Base-by-base conservation (phyloP, 2,888 invertebrate genomes). In the Oscheius sp. region DNA sequence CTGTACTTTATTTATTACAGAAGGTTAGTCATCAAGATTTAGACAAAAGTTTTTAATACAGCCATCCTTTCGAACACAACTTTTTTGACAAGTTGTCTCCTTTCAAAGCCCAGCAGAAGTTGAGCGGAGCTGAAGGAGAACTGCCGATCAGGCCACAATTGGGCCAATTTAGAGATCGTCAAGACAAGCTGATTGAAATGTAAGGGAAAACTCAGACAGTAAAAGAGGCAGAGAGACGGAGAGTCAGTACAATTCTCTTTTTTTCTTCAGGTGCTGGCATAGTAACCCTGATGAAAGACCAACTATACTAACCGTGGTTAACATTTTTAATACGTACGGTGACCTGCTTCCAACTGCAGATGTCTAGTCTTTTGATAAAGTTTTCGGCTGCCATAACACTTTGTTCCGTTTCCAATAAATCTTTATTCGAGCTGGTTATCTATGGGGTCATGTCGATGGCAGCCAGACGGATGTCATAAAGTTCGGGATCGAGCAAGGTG, bases 401-500 rank as follows among this genome's bases (percentile, higher is more conserved):
- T 53, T 11, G n/a, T 4, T 7, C 53, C n/a, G 53, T 1, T 47
- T 10, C 32, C 2, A n/a, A 37, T 37, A 37, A 32, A 11, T 42
- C 13, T 63, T 33, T 21, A 10, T 21, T 47, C 29, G 7, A 53
- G 21, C 35, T 35, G 32, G 21, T 70, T 70, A 33, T 50, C 29
- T 66, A 47, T 53, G 32, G 3, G 1, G 62, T 60, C 51, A 62
- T 60, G 29, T 81, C 81, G 37, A 81, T 77, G 51, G 76, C 76
- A n/a, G 79, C 81, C 29, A 81, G 70, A 29, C 79, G 74, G 32
- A 81, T 73, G 21, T 78, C 77, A 70, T 73, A 79, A 33, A 81
- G 62, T 37, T 74, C 75, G 2, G 37, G 21, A 35, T 77, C 62
- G 2, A 66, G 9, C 51, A 72, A 10, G n/a, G 78, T 74, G 53